Conservation (phyloP, 1,140 invertebrate species). For the Halotydeus destructor region DNA sequence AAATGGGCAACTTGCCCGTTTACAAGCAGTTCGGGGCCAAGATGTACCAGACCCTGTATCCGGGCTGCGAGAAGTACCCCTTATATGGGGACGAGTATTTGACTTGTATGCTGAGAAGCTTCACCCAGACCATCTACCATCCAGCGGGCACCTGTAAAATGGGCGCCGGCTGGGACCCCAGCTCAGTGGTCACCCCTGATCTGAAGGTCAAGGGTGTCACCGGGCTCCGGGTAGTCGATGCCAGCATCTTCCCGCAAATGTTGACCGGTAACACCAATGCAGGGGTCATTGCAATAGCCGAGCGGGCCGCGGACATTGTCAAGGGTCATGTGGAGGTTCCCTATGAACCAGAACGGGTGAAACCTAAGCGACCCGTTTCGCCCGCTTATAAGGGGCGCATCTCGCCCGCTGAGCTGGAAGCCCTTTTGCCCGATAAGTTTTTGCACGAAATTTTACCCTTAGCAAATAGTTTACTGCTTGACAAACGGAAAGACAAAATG, state of each 20-base stretch:
- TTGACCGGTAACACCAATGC: constrained; percentile 32
- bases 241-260: constrained; percentile 16
- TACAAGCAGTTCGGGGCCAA: constrained; percentile 18
- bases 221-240: constrained; percentile 17
- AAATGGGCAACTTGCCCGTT: constrained; percentile 8
- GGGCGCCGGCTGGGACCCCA: constrained; percentile 41
- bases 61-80: constrained; percentile 45
- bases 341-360: too few species aligned
- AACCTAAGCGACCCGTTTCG: too few species aligned
- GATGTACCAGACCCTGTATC: constrained; percentile 25
- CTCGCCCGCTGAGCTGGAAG: too few species aligned
- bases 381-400: too few species aligned
- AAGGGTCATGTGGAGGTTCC: background rate
- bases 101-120: constrained; percentile 45
- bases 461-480: too few species aligned
- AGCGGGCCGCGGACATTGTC: constrained; percentile 30
- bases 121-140: constrained; percentile 54
- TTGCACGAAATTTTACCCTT: too few species aligned
- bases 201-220: constrained; percentile 22
- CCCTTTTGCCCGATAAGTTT: too few species aligned
- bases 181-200: constrained; percentile 35
- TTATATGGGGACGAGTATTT: constrained; percentile 56
- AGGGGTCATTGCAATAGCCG: constrained; percentile 29
- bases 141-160: constrained; percentile 63
- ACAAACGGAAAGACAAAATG: too few species aligned